Evolutionary conservation across 2,113 vertebrate species (phyloP), one percentile per base, ranked within the genome.

Genomic region (Alosa alosa): DNA sequence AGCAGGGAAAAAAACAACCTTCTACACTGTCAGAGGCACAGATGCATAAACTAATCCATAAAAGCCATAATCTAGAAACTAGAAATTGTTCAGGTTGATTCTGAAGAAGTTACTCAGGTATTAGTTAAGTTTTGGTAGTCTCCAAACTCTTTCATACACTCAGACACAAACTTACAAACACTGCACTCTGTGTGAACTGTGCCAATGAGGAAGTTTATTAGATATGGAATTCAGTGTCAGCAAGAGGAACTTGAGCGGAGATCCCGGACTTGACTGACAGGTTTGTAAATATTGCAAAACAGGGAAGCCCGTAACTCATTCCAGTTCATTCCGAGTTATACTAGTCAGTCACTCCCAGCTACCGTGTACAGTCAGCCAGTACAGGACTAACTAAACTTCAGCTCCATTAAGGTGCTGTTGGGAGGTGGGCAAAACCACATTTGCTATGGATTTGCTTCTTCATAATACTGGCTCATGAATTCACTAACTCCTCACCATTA

Each of bases 1-100:
- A 49, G 13, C 68, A 44, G 64, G 36, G 84, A 68, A 47, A 55
- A 84, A 75, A 49, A 83, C 20, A 60, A 15, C 36, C n/a, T 45
- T 3, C 3, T 20, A 60, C 41, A 50, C 7, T 45, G 60, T 64
- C 20, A 64, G 20, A n/a, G 22, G 60, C 60, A 22, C 7, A n/a
- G 60, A 57, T 18, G 52, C 25, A 22, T 64, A 49, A 60, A 49
- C 47, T 49, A 49, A 49, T 31, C 49, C 25, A 55, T 8, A 52
- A 44, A 44, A 1, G 41, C 41, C 41, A 44, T 44, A 44, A 44
- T 44, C 41, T 1, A 55, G 17, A 4, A 11, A 22, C 11, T 31
- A 41, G 20, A 15, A 82, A 49, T 49, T 13, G 81, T 49, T 47
- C 3, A 46, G 57, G 18, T 46, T 82, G 47, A 49, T 11, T 49